Percentiles rank a stretch among this genome's conserved stretches.
These are phyloP conservation scores for Brachionus rubens DNA, from an alignment of 1,140 invertebrate species.

Conservation along the genomic window DNA sequence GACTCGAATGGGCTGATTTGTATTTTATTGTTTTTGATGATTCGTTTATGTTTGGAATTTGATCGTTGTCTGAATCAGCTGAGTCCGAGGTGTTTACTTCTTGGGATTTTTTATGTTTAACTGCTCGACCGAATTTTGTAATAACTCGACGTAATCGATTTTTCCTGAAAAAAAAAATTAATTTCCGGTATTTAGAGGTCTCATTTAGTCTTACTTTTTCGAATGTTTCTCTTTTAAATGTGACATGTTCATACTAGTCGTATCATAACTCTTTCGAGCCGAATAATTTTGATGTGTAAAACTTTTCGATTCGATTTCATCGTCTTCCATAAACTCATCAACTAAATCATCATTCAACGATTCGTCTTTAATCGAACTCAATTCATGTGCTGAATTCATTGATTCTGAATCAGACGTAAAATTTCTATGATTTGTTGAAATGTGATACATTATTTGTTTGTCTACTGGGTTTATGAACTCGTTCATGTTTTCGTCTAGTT, in stretches of 20 bases:
- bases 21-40: slow-evolving; percentile 17
- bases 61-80: background rate
- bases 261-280: background rate
- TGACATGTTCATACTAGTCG: background rate
- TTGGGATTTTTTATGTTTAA: background rate
- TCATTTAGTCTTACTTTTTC: too few relatives aligned
- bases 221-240: background rate
- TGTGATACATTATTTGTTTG: slow-evolving; percentile 24
- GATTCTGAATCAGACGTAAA: background rate
- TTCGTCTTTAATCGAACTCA: background rate
- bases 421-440: background rate
- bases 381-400: background rate
- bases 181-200: too few relatives aligned
- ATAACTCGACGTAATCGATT: background rate
- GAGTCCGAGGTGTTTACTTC: background rate
- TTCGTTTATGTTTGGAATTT: background rate
- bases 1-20: background rate
- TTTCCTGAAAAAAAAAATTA: background rate
- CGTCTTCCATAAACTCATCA: background rate
- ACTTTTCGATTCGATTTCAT: background rate
- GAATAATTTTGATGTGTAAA: background rate
- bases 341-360: background rate
- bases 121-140: background rate
- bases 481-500: background rate
- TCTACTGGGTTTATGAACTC: slow-evolving; percentile 16